Evolutionary conservation across 2,113 vertebrate genomes (phyloP), one percentile per base, ranked within the genome.

Genomic region (Nipponia nippon): DNA sequence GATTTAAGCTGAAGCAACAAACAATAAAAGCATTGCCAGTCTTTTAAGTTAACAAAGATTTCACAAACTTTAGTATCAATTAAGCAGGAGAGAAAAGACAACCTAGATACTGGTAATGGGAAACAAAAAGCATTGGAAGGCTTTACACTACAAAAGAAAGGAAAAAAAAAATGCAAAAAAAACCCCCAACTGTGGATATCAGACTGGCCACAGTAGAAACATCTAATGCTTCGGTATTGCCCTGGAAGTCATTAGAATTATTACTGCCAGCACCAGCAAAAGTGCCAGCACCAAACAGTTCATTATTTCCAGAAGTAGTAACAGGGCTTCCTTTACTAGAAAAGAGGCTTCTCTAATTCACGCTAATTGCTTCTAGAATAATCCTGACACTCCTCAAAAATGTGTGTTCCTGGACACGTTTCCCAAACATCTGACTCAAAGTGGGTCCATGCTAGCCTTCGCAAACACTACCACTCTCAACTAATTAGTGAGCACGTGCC

Each of bases 301-400:
- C 84, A 95, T 94, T 95, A 96, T 86, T 96, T 94, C 93, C 78
- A 88, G 46, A 93, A 96, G 94, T 38, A 92, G 70, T 55, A 87
- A 91, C 52, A 77, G 42, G 34, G 30, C 42, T 93, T 94, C 66
- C 71, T 80, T 85, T 65, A 79, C 80, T 42, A 91, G 78, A 76
- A 91, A 91, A 91, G 32, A 83, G 49, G 87, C 67, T 89, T 94
- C 94, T 89, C 67, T 50, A 90, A 90, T 83, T 63, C 50, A 53
- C 84, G 53, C 59, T 97, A 97, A 91, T 87, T 95, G 70, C 87
- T 94, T 95, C 94, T 93, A 95, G 93, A 95, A 96, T 85, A 89
- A 91, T 93, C 90, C 66, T 12, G 38, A 81, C 38, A 67, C 55
- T 80, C 53, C 69, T 71, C 40, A 92, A 62, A 87, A 56, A 83